These are phyloP conservation scores for Chondrosia reniformis DNA, from an alignment of 37 sponge, comb jelly and placozoan species.

Conservation along the genomic window DNA sequence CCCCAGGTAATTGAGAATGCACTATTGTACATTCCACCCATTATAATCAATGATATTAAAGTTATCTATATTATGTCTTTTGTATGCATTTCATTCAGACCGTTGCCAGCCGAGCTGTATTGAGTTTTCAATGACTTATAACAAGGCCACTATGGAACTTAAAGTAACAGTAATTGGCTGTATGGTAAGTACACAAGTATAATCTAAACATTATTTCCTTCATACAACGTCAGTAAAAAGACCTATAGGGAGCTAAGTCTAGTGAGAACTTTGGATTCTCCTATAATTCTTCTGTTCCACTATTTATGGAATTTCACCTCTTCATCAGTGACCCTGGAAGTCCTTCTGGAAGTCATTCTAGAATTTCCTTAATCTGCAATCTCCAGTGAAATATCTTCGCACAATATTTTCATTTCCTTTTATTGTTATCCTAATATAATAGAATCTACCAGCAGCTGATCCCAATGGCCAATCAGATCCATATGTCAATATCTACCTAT, in stretches of 20 bases:
- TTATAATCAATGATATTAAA: too few relatives aligned
- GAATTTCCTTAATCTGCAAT: too few relatives aligned
- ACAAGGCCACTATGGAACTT: neutral
- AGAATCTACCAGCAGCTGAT: slow-evolving; percentile 10
- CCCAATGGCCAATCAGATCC: slow-evolving; percentile 9
- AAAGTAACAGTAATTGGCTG: neutral
- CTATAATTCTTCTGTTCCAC: too few relatives aligned
- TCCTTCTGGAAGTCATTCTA: too few relatives aligned
- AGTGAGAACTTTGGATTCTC: too few relatives aligned
- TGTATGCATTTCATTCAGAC: neutral
- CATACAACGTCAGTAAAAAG: neutral
- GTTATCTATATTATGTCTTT: neutral
- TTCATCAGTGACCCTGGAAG: neutral
- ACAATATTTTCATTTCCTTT: too few relatives aligned
- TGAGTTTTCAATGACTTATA: neutral
- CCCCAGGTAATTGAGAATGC: neutral
- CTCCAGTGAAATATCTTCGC: too few relatives aligned
- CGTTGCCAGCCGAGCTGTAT: neutral
- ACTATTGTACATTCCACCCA: neutral
- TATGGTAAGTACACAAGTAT: neutral
- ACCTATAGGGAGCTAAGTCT: too few relatives aligned
- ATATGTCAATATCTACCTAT: neutral
- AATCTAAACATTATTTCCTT: neutral
- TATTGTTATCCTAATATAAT: neutral
- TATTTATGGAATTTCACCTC: too few relatives aligned